These are phyloP conservation scores for Penaeus vannamei DNA, from an alignment of 1,140 invertebrate genomes.

Conservation along the genomic window DNA sequence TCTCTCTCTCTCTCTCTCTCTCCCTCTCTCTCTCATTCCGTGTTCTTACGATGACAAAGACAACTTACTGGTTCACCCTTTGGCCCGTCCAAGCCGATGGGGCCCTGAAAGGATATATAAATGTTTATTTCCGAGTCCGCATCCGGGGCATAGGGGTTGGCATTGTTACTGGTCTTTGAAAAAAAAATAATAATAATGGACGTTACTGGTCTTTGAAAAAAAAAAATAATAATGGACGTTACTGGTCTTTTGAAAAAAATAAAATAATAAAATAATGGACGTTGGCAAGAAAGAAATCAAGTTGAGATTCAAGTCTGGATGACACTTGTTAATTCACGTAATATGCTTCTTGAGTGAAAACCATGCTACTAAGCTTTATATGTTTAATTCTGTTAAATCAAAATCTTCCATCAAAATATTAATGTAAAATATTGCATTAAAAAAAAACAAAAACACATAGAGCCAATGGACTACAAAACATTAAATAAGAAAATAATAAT, in stretches of 20 bases:
- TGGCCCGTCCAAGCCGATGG: constrained; percentile 92
- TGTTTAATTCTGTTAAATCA: constrained; percentile 22
- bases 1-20: constrained; percentile 3
- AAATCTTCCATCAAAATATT: not conserved
- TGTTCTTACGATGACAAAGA: not conserved
- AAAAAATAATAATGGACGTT: not conserved
- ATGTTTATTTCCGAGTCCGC: too few species aligned
- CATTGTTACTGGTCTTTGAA: not conserved
- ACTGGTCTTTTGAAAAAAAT: not conserved
- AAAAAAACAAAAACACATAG: not conserved
- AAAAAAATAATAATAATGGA: too few species aligned
- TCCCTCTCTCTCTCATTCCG: not conserved
- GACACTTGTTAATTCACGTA: too few species aligned
- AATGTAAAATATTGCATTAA: not conserved
- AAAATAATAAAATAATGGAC: too few species aligned
- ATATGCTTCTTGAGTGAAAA: too few species aligned
- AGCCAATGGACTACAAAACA: not conserved
- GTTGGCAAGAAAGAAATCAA: too few species aligned
- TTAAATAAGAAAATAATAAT: not conserved
- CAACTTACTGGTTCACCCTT: constrained; percentile 91
- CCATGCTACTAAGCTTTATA: not conserved
- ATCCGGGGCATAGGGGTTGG: not conserved
- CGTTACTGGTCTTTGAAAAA: not conserved
- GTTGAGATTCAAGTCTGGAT: too few species aligned
- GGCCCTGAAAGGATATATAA: constrained; percentile 81